These are phyloP conservation scores for Melozone crissalis DNA, from an alignment of 2,113 vertebrate species.

Conservation along the genomic window DNA sequence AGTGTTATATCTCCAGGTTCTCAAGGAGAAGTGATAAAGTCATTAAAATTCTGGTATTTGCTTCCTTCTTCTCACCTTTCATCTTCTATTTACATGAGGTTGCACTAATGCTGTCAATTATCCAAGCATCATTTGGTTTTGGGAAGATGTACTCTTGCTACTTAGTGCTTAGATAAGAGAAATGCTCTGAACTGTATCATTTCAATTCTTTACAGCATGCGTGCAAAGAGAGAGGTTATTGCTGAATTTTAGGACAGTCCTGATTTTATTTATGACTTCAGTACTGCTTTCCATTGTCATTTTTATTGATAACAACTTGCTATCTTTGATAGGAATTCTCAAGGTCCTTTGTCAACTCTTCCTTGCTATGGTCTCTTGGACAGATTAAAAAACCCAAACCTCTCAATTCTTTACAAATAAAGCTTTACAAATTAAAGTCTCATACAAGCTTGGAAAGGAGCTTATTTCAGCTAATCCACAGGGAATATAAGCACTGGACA, in stretches of 20 bases:
- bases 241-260: slow-evolving; percentile 9
- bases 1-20: neutral
- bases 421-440: neutral
- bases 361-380: neutral
- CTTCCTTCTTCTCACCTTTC: slow-evolving; percentile 31
- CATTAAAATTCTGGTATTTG: slow-evolving; percentile 28
- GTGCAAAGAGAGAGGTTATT: neutral
- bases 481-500: neutral
- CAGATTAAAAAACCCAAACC: neutral
- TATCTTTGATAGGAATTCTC: neutral
- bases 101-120: slow-evolving; percentile 50
- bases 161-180: neutral
- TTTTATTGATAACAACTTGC: slow-evolving; percentile 15
- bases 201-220: neutral
- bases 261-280: slow-evolving; percentile 24
- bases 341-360: slow-evolving; percentile 4
- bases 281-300: neutral
- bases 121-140: slow-evolving; percentile 6
- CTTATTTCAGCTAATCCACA: neutral
- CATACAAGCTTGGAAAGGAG: neutral
- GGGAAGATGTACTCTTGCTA: neutral
- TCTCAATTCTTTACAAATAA: neutral
- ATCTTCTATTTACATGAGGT: slow-evolving; percentile 4
- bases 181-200: slow-evolving; percentile 26
- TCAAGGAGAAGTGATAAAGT: slow-evolving; percentile 15